These are phyloP conservation scores for Poeciliopsis presidionis DNA, from an alignment of 2,797 vertebrate species.

Conservation along the genomic window DNA sequence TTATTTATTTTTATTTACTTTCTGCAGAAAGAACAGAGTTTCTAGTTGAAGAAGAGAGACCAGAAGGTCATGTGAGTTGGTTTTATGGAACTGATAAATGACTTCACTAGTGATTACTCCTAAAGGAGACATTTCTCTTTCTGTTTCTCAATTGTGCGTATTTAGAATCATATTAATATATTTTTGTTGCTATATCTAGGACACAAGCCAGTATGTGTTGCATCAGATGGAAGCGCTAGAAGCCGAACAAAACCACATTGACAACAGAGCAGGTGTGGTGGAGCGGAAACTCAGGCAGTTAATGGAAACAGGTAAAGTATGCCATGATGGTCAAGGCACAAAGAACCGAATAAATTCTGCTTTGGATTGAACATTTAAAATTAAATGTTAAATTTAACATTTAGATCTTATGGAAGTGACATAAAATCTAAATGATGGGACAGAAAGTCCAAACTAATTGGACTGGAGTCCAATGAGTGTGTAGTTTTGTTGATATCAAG, in stretches of 20 bases:
- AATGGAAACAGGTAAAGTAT: conserved; percentile 84
- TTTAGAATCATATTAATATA: background rate
- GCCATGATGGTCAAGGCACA: background rate
- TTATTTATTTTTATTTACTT: conserved; percentile 10
- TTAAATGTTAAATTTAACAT: too few species aligned
- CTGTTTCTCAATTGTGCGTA: background rate
- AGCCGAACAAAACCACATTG: conserved; percentile 87
- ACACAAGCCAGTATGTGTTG: conserved; percentile 88
- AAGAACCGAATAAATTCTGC: background rate
- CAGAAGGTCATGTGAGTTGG: conserved; percentile 66
- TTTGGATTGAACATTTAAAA: background rate
- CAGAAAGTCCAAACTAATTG: too few species aligned
- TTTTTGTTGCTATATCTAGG: conserved; percentile 65
- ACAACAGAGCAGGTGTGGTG: conserved; percentile 84
- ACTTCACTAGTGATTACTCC: background rate
- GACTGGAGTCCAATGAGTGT: background rate
- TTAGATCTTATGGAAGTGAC: too few species aligned
- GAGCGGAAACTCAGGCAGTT: conserved; percentile 87
- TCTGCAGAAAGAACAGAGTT: conserved; percentile 55
- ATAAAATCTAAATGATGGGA: too few species aligned
- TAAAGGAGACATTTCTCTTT: background rate
- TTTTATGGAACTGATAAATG: background rate
- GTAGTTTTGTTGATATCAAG: background rate
- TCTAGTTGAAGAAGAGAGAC: conserved; percentile 43
- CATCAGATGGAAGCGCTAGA: conserved; percentile 89